Evolutionary conservation across 2,888 invertebrate genomes (phyloP), one percentile per base, ranked within the genome.

Genomic region (Eueremaeus valkanovi): DNA sequence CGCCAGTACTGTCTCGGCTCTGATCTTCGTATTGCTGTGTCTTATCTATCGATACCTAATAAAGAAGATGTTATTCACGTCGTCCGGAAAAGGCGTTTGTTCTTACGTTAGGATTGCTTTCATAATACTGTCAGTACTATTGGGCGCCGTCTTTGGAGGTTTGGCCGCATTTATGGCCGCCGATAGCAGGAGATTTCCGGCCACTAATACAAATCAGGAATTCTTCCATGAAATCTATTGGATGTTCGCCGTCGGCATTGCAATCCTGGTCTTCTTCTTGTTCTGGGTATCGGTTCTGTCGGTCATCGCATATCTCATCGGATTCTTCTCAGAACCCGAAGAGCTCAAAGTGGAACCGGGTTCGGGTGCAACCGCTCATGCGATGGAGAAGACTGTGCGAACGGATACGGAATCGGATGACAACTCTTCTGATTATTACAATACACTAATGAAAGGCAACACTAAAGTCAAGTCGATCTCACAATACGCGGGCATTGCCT

Each of bases 321-420:
- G 27, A 70, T 45, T 70, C 45, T 45, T 70, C 70, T n/a, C 40
- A 21, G 68, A 31, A 24, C 61, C 61, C 61, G 40, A 68, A 68
- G 42, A 40, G 0, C 1, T 24, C 33, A 36, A 40, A 68, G 21
- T 31, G 1, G 68, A 68, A 1, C 1, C 11, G 6, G 6, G 6
- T 11, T 36, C 5, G 6, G 5, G 6, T 11, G 5, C 11, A 8
- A 36, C 36, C 6, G 36, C 11, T 8, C n/a, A 13, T 5, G n/a
- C 1, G 29, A 8, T n/a, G 21, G 36, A 36, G 3, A 36, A 36
- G 18, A 31, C 31, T 6, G 33, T 33, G 16, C 16, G 63, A 33
- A 63, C 40, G 3, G 24, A 18, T 3, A 21, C 68, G 8, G 11
- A 11, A 13, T 1, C 1, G 5, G 40, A 40, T 3, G 40, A 3